Percentiles rank a stretch among this genome's conserved stretches.
Conservation (phyloP, 2,113 vertebrate species). For the Eulacestoma nigropectus region DNA sequence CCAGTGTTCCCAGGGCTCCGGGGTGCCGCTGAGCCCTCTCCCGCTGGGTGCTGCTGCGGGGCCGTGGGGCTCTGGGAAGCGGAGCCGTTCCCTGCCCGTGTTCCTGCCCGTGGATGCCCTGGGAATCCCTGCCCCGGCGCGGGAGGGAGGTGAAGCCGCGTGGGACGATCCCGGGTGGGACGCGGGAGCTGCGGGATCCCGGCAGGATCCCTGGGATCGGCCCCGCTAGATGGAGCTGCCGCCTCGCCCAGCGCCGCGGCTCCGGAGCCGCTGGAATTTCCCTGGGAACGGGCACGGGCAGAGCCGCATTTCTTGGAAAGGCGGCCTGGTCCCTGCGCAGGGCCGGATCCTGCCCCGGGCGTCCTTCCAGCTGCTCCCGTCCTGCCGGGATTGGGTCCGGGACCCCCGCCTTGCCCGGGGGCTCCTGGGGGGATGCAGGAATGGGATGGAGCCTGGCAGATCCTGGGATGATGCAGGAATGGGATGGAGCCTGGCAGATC, state of each 20-base stretch:
- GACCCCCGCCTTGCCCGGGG: no score
- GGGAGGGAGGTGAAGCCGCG: not conserved
- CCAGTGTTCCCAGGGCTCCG: no score
- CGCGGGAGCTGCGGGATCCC: not conserved
- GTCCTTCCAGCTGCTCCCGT: fast-evolving
- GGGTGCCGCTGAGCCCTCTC: not conserved
- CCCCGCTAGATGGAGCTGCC: conserved; percentile 70
- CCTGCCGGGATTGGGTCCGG: fast-evolving
- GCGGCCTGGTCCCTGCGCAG: not conserved
- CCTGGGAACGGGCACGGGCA: not conserved
- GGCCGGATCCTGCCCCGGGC: not conserved
- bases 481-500: not conserved
- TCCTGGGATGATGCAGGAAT: no score
- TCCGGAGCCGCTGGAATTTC: not conserved
- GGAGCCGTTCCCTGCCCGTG: not conserved
- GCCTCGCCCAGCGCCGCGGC: not conserved
- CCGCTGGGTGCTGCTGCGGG: not conserved
- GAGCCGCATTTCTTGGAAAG: not conserved
- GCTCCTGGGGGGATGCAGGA: not conserved
- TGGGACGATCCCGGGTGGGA: not conserved
- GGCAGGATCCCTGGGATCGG: not conserved
- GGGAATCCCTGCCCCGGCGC: not conserved
- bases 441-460: not conserved
- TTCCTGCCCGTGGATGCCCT: not conserved
- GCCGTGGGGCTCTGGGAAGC: not conserved